Conservation (phyloP, 2,113 vertebrate genomes). For the human (Homo sapiens) region DNA sequence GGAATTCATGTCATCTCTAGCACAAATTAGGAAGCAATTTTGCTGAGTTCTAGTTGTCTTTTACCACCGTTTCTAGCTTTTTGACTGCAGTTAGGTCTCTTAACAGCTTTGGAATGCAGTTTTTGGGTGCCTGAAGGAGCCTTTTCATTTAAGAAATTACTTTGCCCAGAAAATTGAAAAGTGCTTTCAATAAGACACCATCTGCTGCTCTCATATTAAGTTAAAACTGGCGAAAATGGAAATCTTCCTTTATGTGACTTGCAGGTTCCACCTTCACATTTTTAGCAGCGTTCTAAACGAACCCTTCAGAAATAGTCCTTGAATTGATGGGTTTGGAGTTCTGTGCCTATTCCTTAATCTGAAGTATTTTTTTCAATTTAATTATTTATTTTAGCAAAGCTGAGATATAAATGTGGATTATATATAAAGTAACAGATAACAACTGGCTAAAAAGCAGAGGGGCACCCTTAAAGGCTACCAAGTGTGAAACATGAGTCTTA, state of each 20-base stretch:
- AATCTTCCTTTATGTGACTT: slow-evolving; percentile 64
- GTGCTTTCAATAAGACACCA: slow-evolving; percentile 74
- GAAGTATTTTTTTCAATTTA: not conserved
- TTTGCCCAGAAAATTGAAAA: slow-evolving; percentile 75
- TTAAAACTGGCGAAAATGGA: slow-evolving; percentile 72
- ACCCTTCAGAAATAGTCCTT: not conserved
- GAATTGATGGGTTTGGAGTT: not conserved
- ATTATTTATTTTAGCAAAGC: slow-evolving; percentile 56
- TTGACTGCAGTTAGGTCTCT: slow-evolving; percentile 47
- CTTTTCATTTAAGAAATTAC: slow-evolving; percentile 76
- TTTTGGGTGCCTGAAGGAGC: slow-evolving; percentile 62
- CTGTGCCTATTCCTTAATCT: not conserved
- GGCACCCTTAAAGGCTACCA: slow-evolving; percentile 31
- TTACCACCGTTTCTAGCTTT: not conserved
- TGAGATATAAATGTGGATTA: slow-evolving; percentile 68
- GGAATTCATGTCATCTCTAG: not conserved
- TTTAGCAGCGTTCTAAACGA: slow-evolving; percentile 33
- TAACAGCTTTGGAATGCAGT: slow-evolving; percentile 58
- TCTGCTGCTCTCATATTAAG: slow-evolving; percentile 75
- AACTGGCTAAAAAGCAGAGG: slow-evolving; percentile 58
- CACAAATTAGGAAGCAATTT: not conserved
- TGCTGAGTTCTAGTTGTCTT: not conserved
- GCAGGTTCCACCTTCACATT: slow-evolving; percentile 32
- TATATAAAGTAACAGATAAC: slow-evolving; percentile 61
- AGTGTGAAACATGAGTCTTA: not conserved